Conservation (phyloP, 2,113 vertebrate genomes). For the Heterocephalus glaber region DNA sequence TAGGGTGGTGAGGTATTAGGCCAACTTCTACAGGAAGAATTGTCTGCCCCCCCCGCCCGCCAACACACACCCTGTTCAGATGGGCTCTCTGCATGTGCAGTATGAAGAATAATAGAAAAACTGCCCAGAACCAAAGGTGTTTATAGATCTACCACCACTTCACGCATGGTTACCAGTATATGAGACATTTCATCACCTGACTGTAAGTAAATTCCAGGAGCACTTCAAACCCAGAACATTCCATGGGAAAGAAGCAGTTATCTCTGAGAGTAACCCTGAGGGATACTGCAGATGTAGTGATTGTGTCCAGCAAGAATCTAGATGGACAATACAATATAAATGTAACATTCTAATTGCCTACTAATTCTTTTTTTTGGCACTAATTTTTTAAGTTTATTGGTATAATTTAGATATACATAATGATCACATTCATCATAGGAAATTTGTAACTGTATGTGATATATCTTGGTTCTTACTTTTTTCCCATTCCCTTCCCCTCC, state of each 20-base stretch:
- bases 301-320: not conserved
- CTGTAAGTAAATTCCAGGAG: not conserved
- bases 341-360: not conserved
- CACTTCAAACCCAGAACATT: not conserved
- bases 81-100: not conserved
- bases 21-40: not conserved
- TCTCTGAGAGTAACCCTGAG: not conserved
- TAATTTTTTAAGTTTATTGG: too few relatives aligned
- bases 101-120: not conserved
- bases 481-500: too few relatives aligned
- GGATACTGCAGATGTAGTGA: not conserved
- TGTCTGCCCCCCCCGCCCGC: not conserved
- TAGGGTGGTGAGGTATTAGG: too few relatives aligned
- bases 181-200: not conserved
- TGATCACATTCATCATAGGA: too few relatives aligned
- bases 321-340: not conserved
- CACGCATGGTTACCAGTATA: not conserved
- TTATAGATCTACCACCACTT: not conserved
- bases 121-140: not conserved
- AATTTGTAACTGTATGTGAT: too few relatives aligned
- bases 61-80: not conserved
- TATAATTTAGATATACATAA: too few relatives aligned
- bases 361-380: not conserved
- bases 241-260: not conserved
- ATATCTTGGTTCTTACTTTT: too few relatives aligned